Evolutionary conservation across 2,797 vertebrate species (phyloP).

Genomic region (Okamejei kenojei): DNA sequence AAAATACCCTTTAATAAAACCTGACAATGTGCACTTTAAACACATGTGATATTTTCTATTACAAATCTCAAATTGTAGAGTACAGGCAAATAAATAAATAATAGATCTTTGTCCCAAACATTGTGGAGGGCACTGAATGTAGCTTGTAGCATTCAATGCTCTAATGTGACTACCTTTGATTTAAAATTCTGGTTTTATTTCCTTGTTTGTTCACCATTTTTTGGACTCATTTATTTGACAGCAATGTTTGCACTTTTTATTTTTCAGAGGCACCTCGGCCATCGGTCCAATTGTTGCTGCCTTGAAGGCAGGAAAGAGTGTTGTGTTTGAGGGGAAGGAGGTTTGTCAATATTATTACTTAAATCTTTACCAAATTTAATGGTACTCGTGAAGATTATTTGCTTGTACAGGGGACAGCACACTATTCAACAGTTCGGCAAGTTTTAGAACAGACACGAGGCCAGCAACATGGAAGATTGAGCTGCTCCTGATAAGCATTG

Average conservation of each 20-base stretch:
- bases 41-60: too few relatives aligned
- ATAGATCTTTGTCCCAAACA: too few relatives aligned
- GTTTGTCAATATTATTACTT: constrained; percentile 49
- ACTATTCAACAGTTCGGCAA: not conserved
- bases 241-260: not conserved
- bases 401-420: not conserved
- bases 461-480: not conserved
- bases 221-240: not conserved
- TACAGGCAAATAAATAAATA: too few relatives aligned
- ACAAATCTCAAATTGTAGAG: too few relatives aligned
- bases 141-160: not conserved
- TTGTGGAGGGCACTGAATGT: too few relatives aligned
- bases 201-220: not conserved
- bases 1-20: too few relatives aligned
- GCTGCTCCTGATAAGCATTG: not conserved
- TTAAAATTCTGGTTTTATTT: not conserved
- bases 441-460: not conserved
- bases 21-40: too few relatives aligned
- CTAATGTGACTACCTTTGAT: not conserved
- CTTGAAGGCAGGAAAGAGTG: constrained; percentile 70
- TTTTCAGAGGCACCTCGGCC: constrained; percentile 72
- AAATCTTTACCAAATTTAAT: constrained; percentile 32
- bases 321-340: constrained; percentile 76
- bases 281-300: constrained; percentile 75
- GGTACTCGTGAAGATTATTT: not conserved